Evolutionary conservation across 1,140 invertebrate genomes (phyloP).

Genomic region (Tenebrio molitor): DNA sequence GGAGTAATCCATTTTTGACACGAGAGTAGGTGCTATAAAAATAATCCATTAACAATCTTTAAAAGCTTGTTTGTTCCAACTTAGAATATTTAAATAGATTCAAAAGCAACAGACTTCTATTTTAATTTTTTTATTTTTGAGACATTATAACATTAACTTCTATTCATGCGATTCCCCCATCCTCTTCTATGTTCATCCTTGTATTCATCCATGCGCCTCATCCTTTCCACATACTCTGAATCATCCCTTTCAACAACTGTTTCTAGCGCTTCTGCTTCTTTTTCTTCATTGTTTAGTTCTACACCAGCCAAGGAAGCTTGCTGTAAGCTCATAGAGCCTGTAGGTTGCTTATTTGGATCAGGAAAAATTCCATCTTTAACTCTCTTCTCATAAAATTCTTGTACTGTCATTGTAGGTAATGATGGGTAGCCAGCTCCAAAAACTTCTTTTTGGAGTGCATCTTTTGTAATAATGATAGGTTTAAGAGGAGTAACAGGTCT

Average conservation of each 20-base stretch:
- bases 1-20: no score
- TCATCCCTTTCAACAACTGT: conserved; percentile 81
- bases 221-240: conserved; percentile 75
- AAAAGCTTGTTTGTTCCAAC: no score
- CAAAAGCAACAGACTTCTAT: no score
- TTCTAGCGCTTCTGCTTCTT: conserved; percentile 70
- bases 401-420: conserved; percentile 90
- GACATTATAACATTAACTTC: no score
- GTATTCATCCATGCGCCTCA: conserved; percentile 89
- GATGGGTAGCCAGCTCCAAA: conserved; percentile 96
- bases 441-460: conserved; percentile 91
- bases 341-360: conserved; percentile 62
- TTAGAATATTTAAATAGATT: no score
- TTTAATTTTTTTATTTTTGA: no score
- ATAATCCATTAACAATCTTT: no score
- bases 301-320: conserved; percentile 63
- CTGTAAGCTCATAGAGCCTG: conserved; percentile 60
- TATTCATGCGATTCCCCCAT: conserved; percentile 89
- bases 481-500: conserved; percentile 74
- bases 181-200: conserved; percentile 91
- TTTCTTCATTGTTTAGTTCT: conserved; percentile 69
- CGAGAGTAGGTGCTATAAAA: no score
- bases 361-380: conserved; percentile 80
- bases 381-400: conserved; percentile 96
- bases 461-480: conserved; percentile 94